Evolutionary conservation across 2,113 vertebrate species (phyloP).

Genomic region (Chrysochloris asiatica): DNA sequence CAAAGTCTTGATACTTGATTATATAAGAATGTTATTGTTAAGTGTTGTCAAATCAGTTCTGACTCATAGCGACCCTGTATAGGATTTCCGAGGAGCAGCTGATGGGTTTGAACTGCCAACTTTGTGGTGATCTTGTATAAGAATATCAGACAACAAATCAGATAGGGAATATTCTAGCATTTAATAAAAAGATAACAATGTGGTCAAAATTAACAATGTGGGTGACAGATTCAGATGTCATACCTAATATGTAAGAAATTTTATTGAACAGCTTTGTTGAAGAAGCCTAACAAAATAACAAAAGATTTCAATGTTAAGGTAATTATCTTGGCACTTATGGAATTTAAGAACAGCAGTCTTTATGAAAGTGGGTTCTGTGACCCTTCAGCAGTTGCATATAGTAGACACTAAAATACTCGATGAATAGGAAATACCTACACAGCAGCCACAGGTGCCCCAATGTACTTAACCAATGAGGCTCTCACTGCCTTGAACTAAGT

Average conservation of each 20-base stretch:
- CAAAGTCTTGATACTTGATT: neutral
- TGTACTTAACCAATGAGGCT: neutral
- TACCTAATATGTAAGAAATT: neutral
- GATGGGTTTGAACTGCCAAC: too few species aligned
- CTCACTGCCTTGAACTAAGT: neutral
- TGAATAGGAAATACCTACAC: neutral
- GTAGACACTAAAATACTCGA: neutral
- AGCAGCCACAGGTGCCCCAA: neutral
- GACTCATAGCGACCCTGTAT: too few species aligned
- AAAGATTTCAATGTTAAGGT: neutral
- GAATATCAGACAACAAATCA: slow-evolving; percentile 1
- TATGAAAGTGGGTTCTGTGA: neutral
- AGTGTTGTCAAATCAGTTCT: too few species aligned
- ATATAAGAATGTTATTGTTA: neutral
- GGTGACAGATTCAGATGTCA: neutral
- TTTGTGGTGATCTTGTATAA: slow-evolving; percentile 7
- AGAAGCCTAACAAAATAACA: neutral
- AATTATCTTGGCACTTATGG: neutral
- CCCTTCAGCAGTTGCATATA: neutral
- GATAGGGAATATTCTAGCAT: neutral
- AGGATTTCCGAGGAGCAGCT: too few species aligned
- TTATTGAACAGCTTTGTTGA: neutral
- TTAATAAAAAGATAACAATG: slow-evolving; percentile 6
- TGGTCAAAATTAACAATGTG: neutral
- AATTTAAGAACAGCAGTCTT: neutral